Evolutionary conservation across 2,888 invertebrate genomes (phyloP), one percentile per base, ranked within the genome.

Genomic region (Drosophila demipolita): DNA sequence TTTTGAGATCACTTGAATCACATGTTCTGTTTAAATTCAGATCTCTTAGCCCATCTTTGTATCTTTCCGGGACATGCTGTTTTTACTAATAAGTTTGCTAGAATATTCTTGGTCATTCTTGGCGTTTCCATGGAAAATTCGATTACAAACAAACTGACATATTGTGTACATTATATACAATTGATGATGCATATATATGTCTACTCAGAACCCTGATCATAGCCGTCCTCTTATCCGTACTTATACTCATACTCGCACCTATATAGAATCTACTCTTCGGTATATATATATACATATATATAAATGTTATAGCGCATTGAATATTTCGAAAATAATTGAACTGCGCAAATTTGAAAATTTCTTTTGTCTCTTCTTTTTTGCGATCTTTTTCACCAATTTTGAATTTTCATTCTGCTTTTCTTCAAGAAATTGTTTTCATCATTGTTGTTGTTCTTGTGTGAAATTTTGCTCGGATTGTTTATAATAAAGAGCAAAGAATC

Each of bases 281-380:
- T 36, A 7, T 45, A 3, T 45, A 26, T 26, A 75, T 67, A 64
- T 36, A 7, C 20, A 3, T 45, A 26, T 26, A 75, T 67, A 64
- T 68, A 75, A 63, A 53, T 8, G 58, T 49, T 50, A 66, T 40
- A 61, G 65, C 58, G 57, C 67, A 64, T 60, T 71, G 55, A 71
- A 71, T 67, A 57, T 66, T 67, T 52, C 36, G 40, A 78, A 73
- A 73, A 67, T 74, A 76, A 88, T 86, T 80, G 80, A 88, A 87
- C 85, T 88, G 90, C 90, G 87, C 85, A 88, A 90, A 82, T 85
- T 87, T 78, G 52, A 75, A 81, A 66, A 60, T 65, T 60, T 72
- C 53, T 67, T 79, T 68, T 60, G 58, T 57, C 61, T 61, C 58
- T 60, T 20, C 5, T 33, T 33, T 9, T 49, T 32, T 32, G 5